Base-by-base conservation (phyloP, 2,888 invertebrate genomes). In the Oscheius sp. region DNA sequence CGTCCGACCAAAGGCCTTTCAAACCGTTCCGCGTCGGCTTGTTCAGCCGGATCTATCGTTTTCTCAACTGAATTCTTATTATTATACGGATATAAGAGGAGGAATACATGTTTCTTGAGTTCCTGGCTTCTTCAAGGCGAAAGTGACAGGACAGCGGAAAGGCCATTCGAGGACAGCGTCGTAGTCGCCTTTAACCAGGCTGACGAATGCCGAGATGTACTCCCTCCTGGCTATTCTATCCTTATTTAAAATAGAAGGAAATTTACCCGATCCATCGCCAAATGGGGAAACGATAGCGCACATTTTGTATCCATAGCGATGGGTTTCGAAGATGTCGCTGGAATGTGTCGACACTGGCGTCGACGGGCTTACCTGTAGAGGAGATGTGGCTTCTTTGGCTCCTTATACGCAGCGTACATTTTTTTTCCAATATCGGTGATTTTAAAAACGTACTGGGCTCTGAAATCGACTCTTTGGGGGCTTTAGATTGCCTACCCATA, bases 111-210 rank as follows among this genome's bases (percentile, higher is more conserved):
- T 46, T 9, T 12, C 7, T 9, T 41, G 12, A 13, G 64, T 46
- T 27, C 27, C 64, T 2, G 64, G 49, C 64, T 49, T 64, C 29
- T 49, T 21, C 27, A 66, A 21, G 66, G 66, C 35, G 27, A 66
- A 66, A 16, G 49, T 49, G 29, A 66, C 66, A 9, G 66, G 66
- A 52, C 49, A 52, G 29, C n/a, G 9, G 21, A 66, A 66, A 16
- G 66, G 66, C 66, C 66, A 66, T 12, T 49, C 52, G n/a, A 66
- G 18, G n/a, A 66, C 27, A 3, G 66, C n/a, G 35, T 66, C 66
- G 35, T n/a, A 66, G 27, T 66, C 52, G 6, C 52, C 52, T 7
- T 49, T n/a, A 2, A 66, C 7, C 16, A 66, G 52, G n/a, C 25
- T n/a, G 29, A 27, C 66, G 18, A 29, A 66, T 16, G 29, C 66